phyloP scores from a whole-genome alignment of 2,888 invertebrate species.

The Conus canariensis region DNA sequence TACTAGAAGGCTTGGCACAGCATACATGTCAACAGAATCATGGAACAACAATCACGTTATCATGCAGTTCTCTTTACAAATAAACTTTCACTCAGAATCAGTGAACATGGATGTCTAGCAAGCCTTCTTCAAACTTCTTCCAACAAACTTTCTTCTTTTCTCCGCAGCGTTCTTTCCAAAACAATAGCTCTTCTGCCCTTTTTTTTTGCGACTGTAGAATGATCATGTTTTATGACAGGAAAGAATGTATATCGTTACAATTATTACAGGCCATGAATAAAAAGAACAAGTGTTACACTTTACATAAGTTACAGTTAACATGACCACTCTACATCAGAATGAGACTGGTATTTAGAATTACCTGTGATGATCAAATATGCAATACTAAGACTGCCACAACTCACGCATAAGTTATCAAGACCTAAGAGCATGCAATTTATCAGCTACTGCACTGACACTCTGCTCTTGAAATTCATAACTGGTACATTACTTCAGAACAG shows the following conservation, averaged over 20 bases:
- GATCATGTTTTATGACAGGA: conserved; percentile 44
- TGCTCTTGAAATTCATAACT: too few relatives aligned
- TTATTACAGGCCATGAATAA: background rate
- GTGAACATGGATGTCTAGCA: conserved; percentile 45
- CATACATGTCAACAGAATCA: conserved; percentile 51
- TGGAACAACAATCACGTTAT: background rate
- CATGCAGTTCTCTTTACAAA: conserved; percentile 21
- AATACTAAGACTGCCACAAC: conserved; percentile 10
- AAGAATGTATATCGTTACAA: background rate
- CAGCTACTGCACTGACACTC: too few relatives aligned
- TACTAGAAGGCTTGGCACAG: conserved; percentile 72
- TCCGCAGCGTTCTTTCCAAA: too few relatives aligned
- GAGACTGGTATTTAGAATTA: background rate
- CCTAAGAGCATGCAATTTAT: too few relatives aligned
- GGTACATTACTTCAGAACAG: too few relatives aligned
- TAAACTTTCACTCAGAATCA: background rate
- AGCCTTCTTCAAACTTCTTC: conserved; percentile 36
- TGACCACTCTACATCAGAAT: conserved; percentile 65
- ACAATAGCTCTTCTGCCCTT: background rate
- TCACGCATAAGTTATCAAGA: background rate
- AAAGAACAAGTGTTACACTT: background rate
- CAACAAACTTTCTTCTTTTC: background rate
- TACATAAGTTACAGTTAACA: conserved; percentile 44
- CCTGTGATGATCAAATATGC: conserved; percentile 39
- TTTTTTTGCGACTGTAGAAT: conserved; percentile 41